Percentiles rank a stretch among this genome's conserved stretches.
Conservation (phyloP, 2,113 vertebrate species). For the Lophotis ruficrista region DNA sequence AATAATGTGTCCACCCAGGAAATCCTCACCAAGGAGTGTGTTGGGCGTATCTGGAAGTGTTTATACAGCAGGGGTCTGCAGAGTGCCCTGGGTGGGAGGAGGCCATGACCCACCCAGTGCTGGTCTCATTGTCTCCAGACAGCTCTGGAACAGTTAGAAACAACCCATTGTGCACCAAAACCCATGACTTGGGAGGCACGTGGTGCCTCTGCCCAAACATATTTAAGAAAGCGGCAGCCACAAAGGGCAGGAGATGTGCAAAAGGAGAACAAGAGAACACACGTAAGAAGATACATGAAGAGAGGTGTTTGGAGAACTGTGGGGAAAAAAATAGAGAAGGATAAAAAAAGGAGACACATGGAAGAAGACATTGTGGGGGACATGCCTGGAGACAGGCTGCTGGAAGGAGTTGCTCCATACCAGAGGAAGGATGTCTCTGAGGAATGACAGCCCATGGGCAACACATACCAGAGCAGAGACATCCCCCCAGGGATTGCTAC, state of each 20-base stretch:
- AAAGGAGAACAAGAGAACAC: background rate
- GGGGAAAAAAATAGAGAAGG: background rate
- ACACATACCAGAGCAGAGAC: background rate
- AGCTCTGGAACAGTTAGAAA: background rate
- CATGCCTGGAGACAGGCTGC: fast-evolving
- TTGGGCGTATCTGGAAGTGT: background rate
- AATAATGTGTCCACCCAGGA: background rate
- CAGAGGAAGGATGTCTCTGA: background rate
- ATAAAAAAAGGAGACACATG: background rate
- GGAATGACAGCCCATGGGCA: fast-evolving
- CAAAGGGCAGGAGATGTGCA: fast-evolving
- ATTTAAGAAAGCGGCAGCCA: background rate
- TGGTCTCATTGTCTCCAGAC: background rate
- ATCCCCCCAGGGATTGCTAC: background rate
- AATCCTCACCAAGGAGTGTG: background rate
- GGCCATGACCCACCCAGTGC: background rate
- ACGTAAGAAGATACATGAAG: background rate
- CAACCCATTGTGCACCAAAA: background rate
- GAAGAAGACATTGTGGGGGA: background rate
- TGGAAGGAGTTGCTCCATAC: background rate
- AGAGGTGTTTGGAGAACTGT: background rate
- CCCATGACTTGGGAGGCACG: background rate
- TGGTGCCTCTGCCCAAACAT: background rate
- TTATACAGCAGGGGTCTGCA: background rate
- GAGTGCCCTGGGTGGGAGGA: background rate